Evolutionary conservation across 2,797 vertebrate genomes (phyloP).

Genomic region (Amazonetta brasiliensis): DNA sequence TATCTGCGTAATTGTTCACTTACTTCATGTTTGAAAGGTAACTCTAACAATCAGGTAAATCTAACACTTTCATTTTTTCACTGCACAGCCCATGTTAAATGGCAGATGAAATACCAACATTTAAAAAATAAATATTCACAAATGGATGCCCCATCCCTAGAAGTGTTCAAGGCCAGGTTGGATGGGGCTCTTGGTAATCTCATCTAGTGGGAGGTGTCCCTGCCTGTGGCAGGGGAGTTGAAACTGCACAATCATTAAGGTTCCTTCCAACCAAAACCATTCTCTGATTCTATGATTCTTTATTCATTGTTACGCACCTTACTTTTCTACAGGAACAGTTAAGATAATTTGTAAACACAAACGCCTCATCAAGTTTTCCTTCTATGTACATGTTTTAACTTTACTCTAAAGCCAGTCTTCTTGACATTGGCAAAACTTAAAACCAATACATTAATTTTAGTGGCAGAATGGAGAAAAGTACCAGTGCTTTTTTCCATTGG

Average conservation of each 20-base stretch:
- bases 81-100: not conserved
- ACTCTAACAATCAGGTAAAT: not conserved
- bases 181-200: not conserved
- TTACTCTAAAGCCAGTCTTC: not conserved
- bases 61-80: not conserved
- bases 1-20: not conserved
- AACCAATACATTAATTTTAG: not conserved
- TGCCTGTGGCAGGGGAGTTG: no score
- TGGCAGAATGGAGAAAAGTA: not conserved
- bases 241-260: not conserved
- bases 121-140: not conserved
- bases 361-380: not conserved
- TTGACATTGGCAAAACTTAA: not conserved
- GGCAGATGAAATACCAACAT: not conserved
- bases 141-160: not conserved
- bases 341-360: not conserved
- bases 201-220: not conserved
- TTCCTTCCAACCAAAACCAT: not conserved
- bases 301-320: not conserved
- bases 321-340: not conserved
- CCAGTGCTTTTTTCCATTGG: not conserved
- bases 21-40: not conserved
- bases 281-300: not conserved
- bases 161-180: not conserved
- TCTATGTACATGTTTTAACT: not conserved